These are phyloP conservation scores for Butorides virescens DNA, from an alignment of 2,113 vertebrate genomes.

Conservation along the genomic window DNA sequence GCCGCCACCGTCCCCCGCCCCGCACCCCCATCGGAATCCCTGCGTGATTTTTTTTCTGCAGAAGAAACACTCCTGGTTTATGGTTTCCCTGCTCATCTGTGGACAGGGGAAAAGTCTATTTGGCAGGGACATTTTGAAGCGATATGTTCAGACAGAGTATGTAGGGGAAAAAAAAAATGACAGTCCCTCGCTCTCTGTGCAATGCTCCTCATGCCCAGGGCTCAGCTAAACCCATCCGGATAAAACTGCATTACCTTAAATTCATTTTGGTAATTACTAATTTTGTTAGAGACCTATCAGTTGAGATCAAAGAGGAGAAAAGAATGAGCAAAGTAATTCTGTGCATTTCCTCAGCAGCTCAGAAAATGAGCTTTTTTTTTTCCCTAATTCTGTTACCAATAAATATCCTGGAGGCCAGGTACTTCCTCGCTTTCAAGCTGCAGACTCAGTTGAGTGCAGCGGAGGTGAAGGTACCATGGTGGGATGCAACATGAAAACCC, in stretches of 20 bases:
- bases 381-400: not conserved
- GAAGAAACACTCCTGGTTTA: not conserved
- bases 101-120: not conserved
- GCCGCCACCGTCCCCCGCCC: fast-evolving
- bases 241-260: not conserved
- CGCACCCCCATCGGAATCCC: not conserved
- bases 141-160: not conserved
- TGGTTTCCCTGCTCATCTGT: not conserved
- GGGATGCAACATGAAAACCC: not conserved
- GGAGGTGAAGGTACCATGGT: fast-evolving
- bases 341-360: not conserved
- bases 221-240: not conserved
- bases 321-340: not conserved
- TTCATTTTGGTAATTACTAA: not conserved
- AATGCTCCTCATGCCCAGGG: not conserved
- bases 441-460: not conserved
- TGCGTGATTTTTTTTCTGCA: not conserved
- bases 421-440: not conserved
- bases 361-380: not conserved
- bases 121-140: not conserved
- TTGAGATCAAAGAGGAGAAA: not conserved
- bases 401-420: not conserved
- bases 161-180: not conserved
- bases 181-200: not conserved
- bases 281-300: not conserved